Base-by-base conservation (phyloP, 2,888 invertebrate genomes). In the Andrena bucephala region DNA sequence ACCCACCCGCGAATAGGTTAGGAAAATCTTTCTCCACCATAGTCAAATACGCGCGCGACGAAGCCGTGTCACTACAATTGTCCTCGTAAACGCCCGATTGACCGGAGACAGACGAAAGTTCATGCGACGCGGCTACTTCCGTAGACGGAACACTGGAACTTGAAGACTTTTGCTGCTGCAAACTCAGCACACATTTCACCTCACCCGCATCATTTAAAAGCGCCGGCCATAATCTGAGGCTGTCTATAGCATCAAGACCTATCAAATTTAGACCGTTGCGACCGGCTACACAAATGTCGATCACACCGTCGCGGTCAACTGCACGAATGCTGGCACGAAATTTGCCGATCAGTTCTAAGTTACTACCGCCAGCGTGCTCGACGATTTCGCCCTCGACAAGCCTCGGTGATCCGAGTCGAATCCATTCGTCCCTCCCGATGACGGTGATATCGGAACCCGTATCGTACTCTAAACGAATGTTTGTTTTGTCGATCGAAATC, bases 381-480 rank as follows among this genome's bases (percentile, higher is more conserved):
- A 54, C 24, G 6, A 0, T 0, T 5, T 48, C 62, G 3, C 33
- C 8, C n/a, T 2, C 3, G 10, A 36, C 62, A 8, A 33, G 33
- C 16, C n/a, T 62, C 31, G 36, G 33, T 1, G 33, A 62, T 36
- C 62, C 62, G 0, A 33, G 62, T 16, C 33, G 62, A 3, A n/a
- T 10, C 36, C 62, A 62, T 36, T 33, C 62, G 8, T 62, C 62
- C 20, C n/a, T 33, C 5, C 36, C 62, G 13, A 62, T 62, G 7
- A 62, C 31, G 6, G 62, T 62, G n/a, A 62, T 62, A 20, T 62
- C 62, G n/a, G 62, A 62, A 7, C 62, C 36, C 7, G 62, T 62
- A 3, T 62, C 62, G 4, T 33, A 62, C 8, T 62, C 36, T 0
- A 62, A 2, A 10, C 62, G 48, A 3, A 66, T 2, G 6, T 4